Evolutionary conservation across 1,140 invertebrate genomes (phyloP).

Genomic region (Leptinotarsa undecemlineata): DNA sequence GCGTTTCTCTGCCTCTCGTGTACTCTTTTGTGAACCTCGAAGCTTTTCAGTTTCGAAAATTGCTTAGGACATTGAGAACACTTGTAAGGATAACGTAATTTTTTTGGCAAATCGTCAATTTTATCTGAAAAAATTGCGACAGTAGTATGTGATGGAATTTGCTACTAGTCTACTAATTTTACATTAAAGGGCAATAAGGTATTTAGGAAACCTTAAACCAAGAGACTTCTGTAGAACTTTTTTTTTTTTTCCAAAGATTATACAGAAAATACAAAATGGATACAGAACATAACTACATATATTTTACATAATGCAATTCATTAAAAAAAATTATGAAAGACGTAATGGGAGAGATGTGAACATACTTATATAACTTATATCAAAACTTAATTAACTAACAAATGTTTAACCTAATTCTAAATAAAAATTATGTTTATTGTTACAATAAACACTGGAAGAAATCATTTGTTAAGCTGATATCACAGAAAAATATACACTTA

Average conservation of each 20-base stretch:
- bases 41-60: background rate
- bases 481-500: slow-evolving; percentile 44
- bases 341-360: slow-evolving; percentile 18
- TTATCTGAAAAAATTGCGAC: background rate
- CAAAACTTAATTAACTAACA: slow-evolving; percentile 25
- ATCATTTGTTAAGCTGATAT: slow-evolving; percentile 51
- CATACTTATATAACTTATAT: slow-evolving; percentile 7
- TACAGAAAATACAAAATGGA: background rate
- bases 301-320: background rate
- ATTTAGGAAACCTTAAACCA: too few species aligned
- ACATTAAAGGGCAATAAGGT: too few species aligned
- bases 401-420: slow-evolving; percentile 26
- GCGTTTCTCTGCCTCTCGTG: background rate
- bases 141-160: too few species aligned
- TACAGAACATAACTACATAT: background rate
- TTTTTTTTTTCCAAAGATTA: too few species aligned
- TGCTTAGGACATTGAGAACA: background rate
- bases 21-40: background rate
- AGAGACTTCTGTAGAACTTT: too few species aligned
- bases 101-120: background rate
- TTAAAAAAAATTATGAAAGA: slow-evolving; percentile 35
- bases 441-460: slow-evolving; percentile 33
- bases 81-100: background rate
- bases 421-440: slow-evolving; percentile 17
- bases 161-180: too few species aligned